Percentiles rank a stretch among this genome's conserved stretches.
Conservation (phyloP, 2,797 vertebrate species). For the Acanthornis magna region DNA sequence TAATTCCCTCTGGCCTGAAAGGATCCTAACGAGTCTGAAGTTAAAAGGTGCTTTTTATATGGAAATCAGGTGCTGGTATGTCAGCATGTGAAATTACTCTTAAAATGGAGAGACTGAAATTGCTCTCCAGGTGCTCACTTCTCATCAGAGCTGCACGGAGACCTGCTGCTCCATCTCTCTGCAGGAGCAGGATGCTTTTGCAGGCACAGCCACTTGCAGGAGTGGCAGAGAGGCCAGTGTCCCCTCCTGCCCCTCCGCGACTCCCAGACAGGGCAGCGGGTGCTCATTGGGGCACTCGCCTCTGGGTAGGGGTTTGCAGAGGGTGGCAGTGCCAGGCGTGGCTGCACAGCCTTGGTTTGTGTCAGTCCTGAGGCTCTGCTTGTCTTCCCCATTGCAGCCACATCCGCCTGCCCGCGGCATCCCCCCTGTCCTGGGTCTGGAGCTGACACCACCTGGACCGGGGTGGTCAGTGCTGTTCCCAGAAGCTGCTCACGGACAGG, state of each 20-base stretch:
- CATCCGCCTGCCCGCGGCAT: not conserved
- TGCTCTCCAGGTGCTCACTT: slow-evolving; percentile 14
- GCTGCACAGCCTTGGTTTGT: not conserved
- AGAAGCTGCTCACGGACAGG: accelerated
- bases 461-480: not conserved
- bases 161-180: not conserved
- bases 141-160: slow-evolving; percentile 14
- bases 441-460: accelerated
- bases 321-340: not conserved
- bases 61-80: not conserved
- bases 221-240: not conserved
- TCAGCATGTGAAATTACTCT: slow-evolving; percentile 10
- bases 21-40: not conserved
- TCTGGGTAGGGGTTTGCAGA: not conserved
- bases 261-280: not conserved
- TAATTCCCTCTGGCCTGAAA: not conserved
- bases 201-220: not conserved
- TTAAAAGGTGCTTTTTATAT: not conserved
- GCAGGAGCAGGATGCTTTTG: not conserved
- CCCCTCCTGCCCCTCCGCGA: not conserved
- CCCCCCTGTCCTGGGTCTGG: not conserved
- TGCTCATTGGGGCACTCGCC: accelerated
- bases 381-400: accelerated
- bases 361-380: not conserved
- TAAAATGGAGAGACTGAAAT: not conserved